phyloP scores from a whole-genome alignment of 2,888 invertebrate species.

The Sesia bembeciformis region DNA sequence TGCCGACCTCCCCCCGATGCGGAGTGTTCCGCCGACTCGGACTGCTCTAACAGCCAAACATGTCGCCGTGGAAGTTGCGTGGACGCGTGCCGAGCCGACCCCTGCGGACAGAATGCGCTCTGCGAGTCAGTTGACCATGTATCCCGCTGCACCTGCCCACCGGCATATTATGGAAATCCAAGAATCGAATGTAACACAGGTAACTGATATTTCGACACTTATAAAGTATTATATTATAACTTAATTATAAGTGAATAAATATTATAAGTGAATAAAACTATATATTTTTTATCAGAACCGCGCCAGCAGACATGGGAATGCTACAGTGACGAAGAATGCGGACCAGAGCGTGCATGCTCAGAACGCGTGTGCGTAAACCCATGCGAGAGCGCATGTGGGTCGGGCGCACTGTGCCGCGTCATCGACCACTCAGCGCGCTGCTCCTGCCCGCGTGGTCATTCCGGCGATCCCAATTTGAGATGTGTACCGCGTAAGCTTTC shows the following conservation, averaged over 20 bases:
- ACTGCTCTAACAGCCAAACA: constrained; percentile 83
- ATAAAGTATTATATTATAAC: neutral
- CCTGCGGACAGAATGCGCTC: constrained; percentile 88
- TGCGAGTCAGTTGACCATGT: constrained; percentile 85
- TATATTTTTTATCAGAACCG: constrained; percentile 37
- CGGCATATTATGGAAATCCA: constrained; percentile 85
- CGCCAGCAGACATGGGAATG: constrained; percentile 78
- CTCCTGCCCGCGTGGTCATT: constrained; percentile 85
- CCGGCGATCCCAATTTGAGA: constrained; percentile 80
- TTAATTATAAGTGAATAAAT: neutral
- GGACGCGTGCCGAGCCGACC: constrained; percentile 84
- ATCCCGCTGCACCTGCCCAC: constrained; percentile 85
- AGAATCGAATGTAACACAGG: constrained; percentile 82
- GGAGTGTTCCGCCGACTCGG: constrained; percentile 82
- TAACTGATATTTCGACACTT: constrained; percentile 25
- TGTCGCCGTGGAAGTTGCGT: constrained; percentile 85
- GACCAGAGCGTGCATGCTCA: constrained; percentile 81
- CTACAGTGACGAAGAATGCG: constrained; percentile 84
- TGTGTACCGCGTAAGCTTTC: constrained; percentile 85
- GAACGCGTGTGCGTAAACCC: constrained; percentile 87
- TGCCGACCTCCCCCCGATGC: constrained; percentile 77
- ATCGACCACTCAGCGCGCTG: constrained; percentile 84
- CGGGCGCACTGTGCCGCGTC: constrained; percentile 87
- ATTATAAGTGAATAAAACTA: neutral
- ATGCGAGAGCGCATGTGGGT: constrained; percentile 84